phyloP scores from a whole-genome alignment of 2,888 invertebrate genomes.

The Caenorhabditis sp. region DNA sequence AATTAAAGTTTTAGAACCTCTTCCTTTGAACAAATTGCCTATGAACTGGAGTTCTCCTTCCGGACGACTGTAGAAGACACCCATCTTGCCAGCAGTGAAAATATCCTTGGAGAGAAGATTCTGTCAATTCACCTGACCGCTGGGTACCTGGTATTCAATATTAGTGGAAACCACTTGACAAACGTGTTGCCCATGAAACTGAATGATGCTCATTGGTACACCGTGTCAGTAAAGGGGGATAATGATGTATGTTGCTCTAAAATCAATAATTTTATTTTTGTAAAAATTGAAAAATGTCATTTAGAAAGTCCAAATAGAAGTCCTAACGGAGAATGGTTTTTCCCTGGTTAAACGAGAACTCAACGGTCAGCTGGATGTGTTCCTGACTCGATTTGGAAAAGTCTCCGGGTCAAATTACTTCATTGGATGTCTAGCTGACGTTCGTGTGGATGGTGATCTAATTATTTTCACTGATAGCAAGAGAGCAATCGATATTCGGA shows the following conservation, averaged over 20 bases:
- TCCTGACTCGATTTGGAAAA: conserved; percentile 67
- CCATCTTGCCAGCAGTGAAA: conserved; percentile 78
- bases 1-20: conserved; percentile 57
- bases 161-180: conserved; percentile 64
- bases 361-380: conserved; percentile 41
- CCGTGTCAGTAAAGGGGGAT: conserved; percentile 47
- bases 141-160: conserved; percentile 71
- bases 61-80: conserved; percentile 78
- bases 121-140: conserved; percentile 61
- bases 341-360: conserved; percentile 21
- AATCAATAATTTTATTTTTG: no score
- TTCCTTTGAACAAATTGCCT: conserved; percentile 61
- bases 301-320: conserved; percentile 45
- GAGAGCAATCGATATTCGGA: conserved; percentile 58
- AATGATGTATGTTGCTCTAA: conserved; percentile 46
- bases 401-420: conserved; percentile 65
- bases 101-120: conserved; percentile 74
- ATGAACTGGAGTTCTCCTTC: conserved; percentile 73
- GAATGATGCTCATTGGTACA: conserved; percentile 80
- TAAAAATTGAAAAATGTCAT: no score
- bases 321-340: conserved; percentile 44
- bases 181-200: conserved; percentile 70
- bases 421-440: conserved; percentile 78
- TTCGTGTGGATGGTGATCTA: conserved; percentile 63
- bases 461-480: conserved; percentile 62